Percentiles rank a stretch among this genome's conserved stretches.
Conservation (phyloP, 2,888 invertebrate genomes). For the Priocnemis perturbator region DNA sequence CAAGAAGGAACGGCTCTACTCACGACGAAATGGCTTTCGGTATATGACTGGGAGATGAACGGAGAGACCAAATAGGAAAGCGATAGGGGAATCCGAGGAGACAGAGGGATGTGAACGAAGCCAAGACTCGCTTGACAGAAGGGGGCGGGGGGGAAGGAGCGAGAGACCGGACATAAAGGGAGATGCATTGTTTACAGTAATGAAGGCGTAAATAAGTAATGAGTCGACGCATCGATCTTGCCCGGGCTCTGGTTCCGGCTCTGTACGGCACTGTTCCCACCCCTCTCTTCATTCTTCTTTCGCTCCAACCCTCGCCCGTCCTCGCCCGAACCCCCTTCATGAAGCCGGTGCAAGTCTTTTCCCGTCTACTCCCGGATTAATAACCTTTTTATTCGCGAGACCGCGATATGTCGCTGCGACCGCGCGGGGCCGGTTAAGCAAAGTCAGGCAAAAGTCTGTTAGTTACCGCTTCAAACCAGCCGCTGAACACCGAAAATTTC, state of each 20-base stretch:
- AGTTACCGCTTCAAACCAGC: not conserved
- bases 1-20: constrained; percentile 37
- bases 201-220: constrained; percentile 72
- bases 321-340: constrained; percentile 14
- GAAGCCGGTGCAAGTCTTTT: constrained; percentile 37
- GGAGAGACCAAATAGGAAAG: constrained; percentile 30
- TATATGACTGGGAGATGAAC: constrained; percentile 33
- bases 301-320: constrained; percentile 9
- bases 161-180: constrained; percentile 51
- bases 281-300: constrained; percentile 8
- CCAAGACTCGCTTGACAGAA: constrained; percentile 36
- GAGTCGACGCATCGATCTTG: constrained; percentile 64
- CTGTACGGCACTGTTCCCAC: constrained; percentile 41
- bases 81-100: constrained; percentile 22
- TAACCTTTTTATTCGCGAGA: constrained; percentile 32
- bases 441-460: not conserved
- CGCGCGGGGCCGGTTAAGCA: not conserved
- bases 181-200: constrained; percentile 71
- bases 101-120: constrained; percentile 23
- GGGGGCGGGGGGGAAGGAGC: constrained; percentile 14
- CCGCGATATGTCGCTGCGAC: constrained; percentile 1
- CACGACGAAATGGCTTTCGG: constrained; percentile 32
- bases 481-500: no score
- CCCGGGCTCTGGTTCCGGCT: constrained; percentile 27
- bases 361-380: constrained; percentile 42